Conservation (phyloP, 2,888 invertebrate genomes). For the Lutraria lutraria region DNA sequence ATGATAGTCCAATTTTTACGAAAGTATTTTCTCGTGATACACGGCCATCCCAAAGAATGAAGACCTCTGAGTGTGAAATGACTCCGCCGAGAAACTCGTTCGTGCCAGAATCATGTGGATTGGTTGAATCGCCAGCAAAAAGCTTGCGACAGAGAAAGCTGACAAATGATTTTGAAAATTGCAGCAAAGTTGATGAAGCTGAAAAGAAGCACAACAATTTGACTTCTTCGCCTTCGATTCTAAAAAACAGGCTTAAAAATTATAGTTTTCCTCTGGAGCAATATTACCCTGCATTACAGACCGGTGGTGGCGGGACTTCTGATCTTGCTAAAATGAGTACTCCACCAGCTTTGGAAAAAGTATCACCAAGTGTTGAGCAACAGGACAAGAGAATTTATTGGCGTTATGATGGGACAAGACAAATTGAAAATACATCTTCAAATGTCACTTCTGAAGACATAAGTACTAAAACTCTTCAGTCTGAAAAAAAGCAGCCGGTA, state of each 20-base stretch:
- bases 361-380: background rate
- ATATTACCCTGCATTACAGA: background rate
- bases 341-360: background rate
- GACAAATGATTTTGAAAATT: background rate
- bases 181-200: background rate
- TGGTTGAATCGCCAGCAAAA: constrained; percentile 38
- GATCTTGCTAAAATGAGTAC: background rate
- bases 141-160: constrained; percentile 25
- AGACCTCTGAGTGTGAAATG: too few relatives aligned
- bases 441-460: background rate
- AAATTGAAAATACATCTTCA: background rate
- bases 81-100: too few relatives aligned
- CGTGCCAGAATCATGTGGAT: too few relatives aligned
- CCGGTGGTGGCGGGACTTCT: background rate
- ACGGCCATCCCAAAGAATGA: too few relatives aligned
- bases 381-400: background rate
- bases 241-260: background rate
- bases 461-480: background rate
- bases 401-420: constrained; percentile 47
- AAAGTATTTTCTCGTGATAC: too few relatives aligned
- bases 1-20: too few relatives aligned
- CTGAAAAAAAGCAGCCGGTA: constrained; percentile 23
- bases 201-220: background rate
- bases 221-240: too few relatives aligned
- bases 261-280: background rate